phyloP scores from a whole-genome alignment of 1,140 invertebrate genomes.

The Ectropis grisescens region DNA sequence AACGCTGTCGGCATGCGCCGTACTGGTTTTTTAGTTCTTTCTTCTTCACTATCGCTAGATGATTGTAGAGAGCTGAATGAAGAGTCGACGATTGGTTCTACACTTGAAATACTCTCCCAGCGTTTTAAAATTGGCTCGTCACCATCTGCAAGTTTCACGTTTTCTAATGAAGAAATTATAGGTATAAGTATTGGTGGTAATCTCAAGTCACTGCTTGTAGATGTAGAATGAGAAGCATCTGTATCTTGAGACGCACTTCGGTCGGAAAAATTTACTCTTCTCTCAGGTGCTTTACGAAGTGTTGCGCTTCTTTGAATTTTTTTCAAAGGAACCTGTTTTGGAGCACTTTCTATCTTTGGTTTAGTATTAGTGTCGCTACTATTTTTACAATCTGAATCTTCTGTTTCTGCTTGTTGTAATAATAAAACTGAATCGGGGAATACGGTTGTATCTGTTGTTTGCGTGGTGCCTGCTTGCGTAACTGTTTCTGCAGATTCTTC shows the following conservation, averaged over 20 bases:
- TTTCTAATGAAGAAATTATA: constrained; percentile 70
- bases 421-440: constrained; percentile 35
- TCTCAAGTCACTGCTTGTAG: constrained; percentile 69
- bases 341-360: constrained; percentile 13
- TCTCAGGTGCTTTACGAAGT: constrained; percentile 46
- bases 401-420: constrained; percentile 28
- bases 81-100: constrained; percentile 77
- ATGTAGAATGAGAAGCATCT: constrained; percentile 68
- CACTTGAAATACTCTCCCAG: constrained; percentile 73
- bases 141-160: constrained; percentile 43
- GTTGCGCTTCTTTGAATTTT: constrained; percentile 53
- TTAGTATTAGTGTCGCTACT: constrained; percentile 28
- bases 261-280: constrained; percentile 61
- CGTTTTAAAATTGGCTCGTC: constrained; percentile 48
- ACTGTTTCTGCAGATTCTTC: constrained; percentile 20
- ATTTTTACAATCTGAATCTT: constrained; percentile 33
- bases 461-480: constrained; percentile 24
- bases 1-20: constrained; percentile 48
- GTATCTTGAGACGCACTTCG: constrained; percentile 72
- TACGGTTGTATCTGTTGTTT: constrained; percentile 25
- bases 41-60: constrained; percentile 68
- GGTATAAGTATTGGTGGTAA: constrained; percentile 80
- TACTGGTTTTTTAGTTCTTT: constrained; percentile 42
- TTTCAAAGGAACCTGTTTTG: constrained; percentile 19
- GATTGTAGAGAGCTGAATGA: constrained; percentile 73